Evolutionary conservation across 2,797 vertebrate species (phyloP), one percentile per base, ranked within the genome.

Genomic region (Anolis apletophallus): DNA sequence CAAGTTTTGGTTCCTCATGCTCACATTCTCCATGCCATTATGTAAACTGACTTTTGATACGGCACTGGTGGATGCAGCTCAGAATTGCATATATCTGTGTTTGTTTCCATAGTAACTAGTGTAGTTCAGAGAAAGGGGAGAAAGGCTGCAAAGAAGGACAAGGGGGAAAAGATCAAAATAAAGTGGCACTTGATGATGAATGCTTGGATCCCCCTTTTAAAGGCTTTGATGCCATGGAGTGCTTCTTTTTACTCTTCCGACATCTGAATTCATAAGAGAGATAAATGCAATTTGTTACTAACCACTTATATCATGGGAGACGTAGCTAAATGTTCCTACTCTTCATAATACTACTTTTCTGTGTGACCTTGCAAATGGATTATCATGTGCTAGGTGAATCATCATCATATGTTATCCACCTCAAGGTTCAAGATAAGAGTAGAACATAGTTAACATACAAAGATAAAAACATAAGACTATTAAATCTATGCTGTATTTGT

Each of bases 61-160:
- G 71, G 71, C 52, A 89, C 61, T 61, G 34, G 54, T 77, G 21
- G 67, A 86, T 73, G 46, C 40, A 55, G 19, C 46, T 54, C 57
- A 80, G 32, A 10, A 12, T 40, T 54, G 54, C 52, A 55, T 69
- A 61, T 83, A 26, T 59, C n/a, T 74, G 10, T 83, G 75, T 68
- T 86, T 80, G 75, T 79, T 89, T 86, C 88, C 88, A 86, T 83
- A 83, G 84, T 74, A 89, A 79, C 88, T 75, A 78, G 83, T 80
- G 81, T 13, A 74, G 57, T 80, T 84, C 34, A 76, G 77, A 80
- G 77, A 86, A 73, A 40, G 26, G 26, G 32, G 21, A 23, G 74
- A 4, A 34, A 52, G 9, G 36, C 40, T 77, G 40, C 50, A 52
- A 85, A 19, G 71, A 75, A 77, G 19, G 40, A 68, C 29, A 55